Conservation (phyloP, 2,888 invertebrate species). For the Andrena hattorfiana region DNA sequence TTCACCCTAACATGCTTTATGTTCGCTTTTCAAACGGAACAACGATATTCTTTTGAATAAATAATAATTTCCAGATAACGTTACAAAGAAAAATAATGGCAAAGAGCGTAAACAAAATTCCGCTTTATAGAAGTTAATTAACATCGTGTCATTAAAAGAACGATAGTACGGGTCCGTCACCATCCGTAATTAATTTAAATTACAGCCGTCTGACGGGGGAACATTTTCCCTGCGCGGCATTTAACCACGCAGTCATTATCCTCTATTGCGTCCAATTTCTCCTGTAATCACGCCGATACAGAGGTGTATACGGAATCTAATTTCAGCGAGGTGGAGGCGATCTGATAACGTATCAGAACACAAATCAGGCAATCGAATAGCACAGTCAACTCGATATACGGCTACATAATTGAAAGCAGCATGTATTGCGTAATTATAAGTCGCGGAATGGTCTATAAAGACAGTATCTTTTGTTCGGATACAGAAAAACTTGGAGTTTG, state of each 20-base stretch:
- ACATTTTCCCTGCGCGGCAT: constrained; percentile 24
- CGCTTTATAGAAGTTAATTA: neutral
- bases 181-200: constrained; percentile 25
- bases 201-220: neutral
- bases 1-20: too few species aligned
- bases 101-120: neutral
- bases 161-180: neutral
- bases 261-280: constrained; percentile 56
- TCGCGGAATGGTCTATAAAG: constrained; percentile 6
- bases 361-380: constrained; percentile 40
- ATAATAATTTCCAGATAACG: neutral
- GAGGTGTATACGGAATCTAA: constrained; percentile 46
- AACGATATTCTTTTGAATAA: too few species aligned
- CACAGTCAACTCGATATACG: constrained; percentile 36
- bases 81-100: neutral
- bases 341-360: constrained; percentile 45
- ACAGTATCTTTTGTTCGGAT: neutral
- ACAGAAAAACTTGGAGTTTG: too few species aligned
- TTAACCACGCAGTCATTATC: constrained; percentile 50
- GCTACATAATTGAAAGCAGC: constrained; percentile 19
- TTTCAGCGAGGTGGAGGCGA: constrained; percentile 30
- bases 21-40: too few species aligned
- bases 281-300: constrained; percentile 53
- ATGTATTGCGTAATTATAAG: neutral
- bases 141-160: neutral